Base-by-base conservation (phyloP, 2,113 vertebrate species). In the Gallinago media region DNA sequence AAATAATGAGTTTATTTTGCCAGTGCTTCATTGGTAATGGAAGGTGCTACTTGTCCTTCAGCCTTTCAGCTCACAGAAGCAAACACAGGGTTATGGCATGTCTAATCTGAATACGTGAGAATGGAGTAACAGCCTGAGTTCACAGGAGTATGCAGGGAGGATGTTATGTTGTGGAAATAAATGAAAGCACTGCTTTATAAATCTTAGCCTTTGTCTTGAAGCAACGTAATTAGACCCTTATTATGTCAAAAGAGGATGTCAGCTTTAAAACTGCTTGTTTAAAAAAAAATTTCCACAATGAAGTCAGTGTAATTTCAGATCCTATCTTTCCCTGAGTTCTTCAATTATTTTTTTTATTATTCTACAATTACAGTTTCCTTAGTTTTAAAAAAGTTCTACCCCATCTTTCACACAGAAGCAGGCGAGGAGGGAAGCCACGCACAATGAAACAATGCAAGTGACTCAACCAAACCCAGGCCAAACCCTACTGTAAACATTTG, bases 381-480 rank as follows among this genome's bases (percentile, higher is more conserved):
- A 88, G 81, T 87, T 80, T 91, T 85, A 84, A 85, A 94, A 91
- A 92, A 88, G 76, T 81, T 81, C 73, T 96, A 29, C 73, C 49
- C 70, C 2, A 31, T 94, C 73, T 85, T 92, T 91, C 89, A 91
- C 73, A 95, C 61, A 94, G 87, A 75, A 61, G 32, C 42, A 78
- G 80, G 32, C 27, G 0, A 94, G 61, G 49, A 96, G 96, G 94
- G 86, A 97, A 97, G 84, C 76, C 77, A 67, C 0, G 8, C 67
- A 96, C 96, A 96, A 96, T 96, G 88, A 94, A 96, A 96, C 94
- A 97, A 97, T 92, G 84, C 76, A 75, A 91, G 26, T 94, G 96
- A 96, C 91, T 94, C 94, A 92, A 71, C 31, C 2, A 5, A 78
- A 68, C 23, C 29, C 59, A 77, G 27, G 76, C 40, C 92, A 92